phyloP scores from a whole-genome alignment of 1,140 invertebrate genomes.

The Plodia interpunctella region DNA sequence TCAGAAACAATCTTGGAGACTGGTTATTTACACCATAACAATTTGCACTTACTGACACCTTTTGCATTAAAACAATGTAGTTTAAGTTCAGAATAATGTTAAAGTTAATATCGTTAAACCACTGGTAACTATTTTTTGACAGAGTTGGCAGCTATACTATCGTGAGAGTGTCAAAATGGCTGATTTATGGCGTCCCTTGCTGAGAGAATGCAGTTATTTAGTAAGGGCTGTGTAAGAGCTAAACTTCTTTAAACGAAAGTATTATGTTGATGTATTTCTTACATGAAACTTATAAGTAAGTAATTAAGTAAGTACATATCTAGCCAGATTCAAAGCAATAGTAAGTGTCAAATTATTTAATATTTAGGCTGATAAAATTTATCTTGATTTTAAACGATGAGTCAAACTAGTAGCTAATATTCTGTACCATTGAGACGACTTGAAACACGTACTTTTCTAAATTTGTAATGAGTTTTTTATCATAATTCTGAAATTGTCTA shows the following conservation, averaged over 20 bases:
- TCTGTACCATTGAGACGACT: no score
- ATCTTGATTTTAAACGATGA: no score
- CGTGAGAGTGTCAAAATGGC: conserved; percentile 49
- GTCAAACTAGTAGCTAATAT: no score
- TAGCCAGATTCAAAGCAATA: no score
- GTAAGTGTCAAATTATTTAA: no score
- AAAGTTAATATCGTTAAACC: conserved; percentile 12
- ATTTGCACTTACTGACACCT: conserved; percentile 8
- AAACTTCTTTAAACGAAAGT: background rate
- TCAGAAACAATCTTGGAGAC: background rate
- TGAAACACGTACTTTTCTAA: no score
- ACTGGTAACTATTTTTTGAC: conserved; percentile 44
- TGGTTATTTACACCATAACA: background rate
- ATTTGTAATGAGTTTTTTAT: no score
- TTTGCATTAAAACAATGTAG: conserved; percentile 7
- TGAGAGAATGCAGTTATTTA: conserved; percentile 29
- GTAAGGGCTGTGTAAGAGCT: background rate
- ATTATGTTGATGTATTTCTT: no score
- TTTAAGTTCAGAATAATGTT: conserved; percentile 8
- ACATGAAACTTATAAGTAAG: no score
- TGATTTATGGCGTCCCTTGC: conserved; percentile 66
- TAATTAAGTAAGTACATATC: no score
- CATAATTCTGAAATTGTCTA: no score
- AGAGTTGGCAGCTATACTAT: conserved; percentile 52
- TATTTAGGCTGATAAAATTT: no score